Evolutionary conservation across 2,888 invertebrate species (phyloP).

Genomic region (Pollenia labialis): DNA sequence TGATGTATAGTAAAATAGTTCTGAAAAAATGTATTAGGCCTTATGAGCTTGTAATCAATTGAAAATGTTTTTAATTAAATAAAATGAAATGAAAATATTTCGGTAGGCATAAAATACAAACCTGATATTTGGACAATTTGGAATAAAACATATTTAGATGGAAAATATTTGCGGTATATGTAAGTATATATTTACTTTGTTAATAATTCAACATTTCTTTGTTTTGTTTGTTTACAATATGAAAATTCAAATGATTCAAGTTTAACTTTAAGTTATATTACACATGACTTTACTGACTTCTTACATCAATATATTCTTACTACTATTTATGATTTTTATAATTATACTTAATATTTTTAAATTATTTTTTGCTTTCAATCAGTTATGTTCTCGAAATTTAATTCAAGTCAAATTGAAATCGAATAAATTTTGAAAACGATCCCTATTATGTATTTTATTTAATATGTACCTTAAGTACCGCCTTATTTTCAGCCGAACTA

Average conservation of each 20-base stretch:
- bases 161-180: background rate
- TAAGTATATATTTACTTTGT: constrained; percentile 17
- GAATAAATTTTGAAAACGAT: no score
- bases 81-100: no score
- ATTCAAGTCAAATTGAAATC: no score
- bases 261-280: constrained; percentile 54
- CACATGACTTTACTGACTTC: constrained; percentile 37
- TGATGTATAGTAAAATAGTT: no score
- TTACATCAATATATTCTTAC: background rate
- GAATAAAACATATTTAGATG: no score
- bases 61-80: no score
- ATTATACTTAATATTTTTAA: constrained; percentile 18
- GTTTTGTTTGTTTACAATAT: constrained; percentile 42
- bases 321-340: constrained; percentile 4
- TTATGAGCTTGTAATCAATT: no score
- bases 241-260: constrained; percentile 54
- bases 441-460: background rate
- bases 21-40: no score
- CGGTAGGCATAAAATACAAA: no score
- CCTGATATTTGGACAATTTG: no score
- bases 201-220: constrained; percentile 56
- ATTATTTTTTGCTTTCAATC: background rate
- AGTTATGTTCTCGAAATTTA: background rate
- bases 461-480: background rate
- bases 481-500: background rate